phyloP scores from a whole-genome alignment of 2,797 vertebrate genomes.

The Okamejei kenojei region DNA sequence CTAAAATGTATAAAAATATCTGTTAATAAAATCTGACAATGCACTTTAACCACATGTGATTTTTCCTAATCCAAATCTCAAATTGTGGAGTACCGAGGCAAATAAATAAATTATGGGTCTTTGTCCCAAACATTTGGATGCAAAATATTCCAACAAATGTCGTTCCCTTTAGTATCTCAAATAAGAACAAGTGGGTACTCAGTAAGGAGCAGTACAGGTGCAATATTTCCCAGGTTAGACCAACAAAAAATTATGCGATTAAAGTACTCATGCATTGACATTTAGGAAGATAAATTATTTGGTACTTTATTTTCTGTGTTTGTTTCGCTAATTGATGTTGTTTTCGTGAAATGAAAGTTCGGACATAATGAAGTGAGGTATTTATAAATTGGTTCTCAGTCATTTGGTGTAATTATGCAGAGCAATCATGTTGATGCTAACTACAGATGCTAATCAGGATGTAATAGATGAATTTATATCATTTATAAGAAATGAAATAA shows the following conservation, averaged over 20 bases:
- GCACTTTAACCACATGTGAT: too few species aligned
- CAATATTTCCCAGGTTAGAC: neutral
- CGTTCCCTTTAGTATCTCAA: neutral
- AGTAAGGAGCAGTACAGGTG: neutral
- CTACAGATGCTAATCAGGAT: neutral
- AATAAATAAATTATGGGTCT: too few species aligned
- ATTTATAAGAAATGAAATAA: neutral
- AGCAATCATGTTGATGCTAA: neutral
- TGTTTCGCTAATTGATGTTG: neutral
- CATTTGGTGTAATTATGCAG: neutral
- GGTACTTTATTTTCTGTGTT: neutral
- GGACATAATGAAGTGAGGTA: neutral
- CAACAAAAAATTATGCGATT: neutral
- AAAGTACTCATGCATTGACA: neutral
- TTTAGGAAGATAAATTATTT: neutral
- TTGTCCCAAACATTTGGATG: neutral
- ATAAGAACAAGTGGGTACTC: neutral
- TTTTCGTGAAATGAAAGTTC: slow-evolving; percentile 8
- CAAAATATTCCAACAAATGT: neutral
- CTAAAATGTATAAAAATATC: too few species aligned
- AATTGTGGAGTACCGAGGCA: too few species aligned
- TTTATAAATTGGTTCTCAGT: neutral
- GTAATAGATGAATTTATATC: neutral
- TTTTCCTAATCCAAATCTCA: too few species aligned
- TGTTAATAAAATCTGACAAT: too few species aligned